Evolutionary conservation across 2,797 vertebrate species (phyloP), one percentile per base, ranked within the genome.

Genomic region (Steatocranus sp.): DNA sequence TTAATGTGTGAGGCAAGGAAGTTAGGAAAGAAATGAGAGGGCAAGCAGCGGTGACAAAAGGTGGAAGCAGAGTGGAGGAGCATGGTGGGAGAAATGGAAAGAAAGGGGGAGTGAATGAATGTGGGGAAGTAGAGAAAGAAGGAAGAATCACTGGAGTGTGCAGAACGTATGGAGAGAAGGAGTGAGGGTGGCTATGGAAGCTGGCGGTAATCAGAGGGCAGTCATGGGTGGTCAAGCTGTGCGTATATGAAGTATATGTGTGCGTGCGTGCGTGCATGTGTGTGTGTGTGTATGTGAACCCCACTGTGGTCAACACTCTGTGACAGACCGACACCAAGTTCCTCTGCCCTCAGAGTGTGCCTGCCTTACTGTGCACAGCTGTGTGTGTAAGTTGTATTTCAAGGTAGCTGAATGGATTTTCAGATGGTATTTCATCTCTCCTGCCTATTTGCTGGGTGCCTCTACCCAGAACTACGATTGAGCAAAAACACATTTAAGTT

Each of bases 211-310:
- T 95, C 94, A 94, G 89, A 91, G 87, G 87, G 88, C 89, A 93
- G 93, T 92, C 93, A 93, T 92, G 94, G 92, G 94, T 91, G 92
- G 91, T 94, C 91, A 93, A 90, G 89, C 92, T 92, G 81, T 86
- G 86, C 11, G 27, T 89, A 70, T 78, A 17, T 54, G 70, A 50
- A 74, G 83, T 51, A 80, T 36, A 75, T 70, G 53, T 56, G 80
- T 81, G 53, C n/a, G 73, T 12, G 66, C 11, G 86, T 25, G 78
- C 12, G 76, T 11, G 78, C 8, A 7, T 78, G 86, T 83, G n/a
- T 23, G 89, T 77, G 83, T 80, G 87, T 51, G 49, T 77, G 78
- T 79, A 4, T 25, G 25, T 25, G 25, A 50, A 56, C 36, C 89
- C 87, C 76, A 68, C 88, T 92, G 88, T 89, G 92, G 88, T 83